Evolutionary conservation across 2,888 invertebrate species (phyloP), one percentile per base, ranked within the genome.

Genomic region (Pimpla rufipes): DNA sequence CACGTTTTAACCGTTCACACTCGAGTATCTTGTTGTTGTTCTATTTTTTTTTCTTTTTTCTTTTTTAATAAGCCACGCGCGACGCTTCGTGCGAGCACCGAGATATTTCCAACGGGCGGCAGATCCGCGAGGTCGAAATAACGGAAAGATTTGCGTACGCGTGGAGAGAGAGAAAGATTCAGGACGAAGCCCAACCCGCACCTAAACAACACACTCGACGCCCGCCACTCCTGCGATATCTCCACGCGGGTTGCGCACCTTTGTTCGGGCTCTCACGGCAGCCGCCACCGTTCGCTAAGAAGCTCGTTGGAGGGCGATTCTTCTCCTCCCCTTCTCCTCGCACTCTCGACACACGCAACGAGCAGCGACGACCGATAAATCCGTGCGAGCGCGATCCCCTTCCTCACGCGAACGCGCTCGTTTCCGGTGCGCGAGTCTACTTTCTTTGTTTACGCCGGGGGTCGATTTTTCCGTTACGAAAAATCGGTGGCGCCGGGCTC

Each of bases 141-240:
- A 2, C n/a, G 35, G 1, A 59, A 16, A 59, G 37, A n/a, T n/a
- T n/a, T 16, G 35, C 13, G 11, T 52, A 23, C 23, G 35, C 10
- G 16, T 16, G 13, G 7, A 66, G 2, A 29, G 29, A 29, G 29
- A 29, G 29, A 29, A 29, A 29, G n/a, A n/a, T n/a, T n/a, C 29
- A 5, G 66, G 59, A 35, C 45, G 23, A 45, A 16, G 71, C 59
- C 45, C 45, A 73, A 40, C 40, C 40, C 62, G 62, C 62, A 62
- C 62, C 37, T 37, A 16, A 62, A 59, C 23, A 62, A 62, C 62
- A 59, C 57, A 73, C 71, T 59, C 59, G 45, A 45, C 45, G 52
- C 11, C 42, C 66, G 45, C 45, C 59, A 16, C 71, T 59, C 45
- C 45, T 62, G 10, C n/a, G 40, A 10, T 37, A 18, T 37, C 18